A percentile compares a stretch with the other conserved stretches of the same genome.
These are phyloP conservation scores for Atta cephalotes DNA, from an alignment of 1,140 invertebrate genomes.

Conservation along the genomic window DNA sequence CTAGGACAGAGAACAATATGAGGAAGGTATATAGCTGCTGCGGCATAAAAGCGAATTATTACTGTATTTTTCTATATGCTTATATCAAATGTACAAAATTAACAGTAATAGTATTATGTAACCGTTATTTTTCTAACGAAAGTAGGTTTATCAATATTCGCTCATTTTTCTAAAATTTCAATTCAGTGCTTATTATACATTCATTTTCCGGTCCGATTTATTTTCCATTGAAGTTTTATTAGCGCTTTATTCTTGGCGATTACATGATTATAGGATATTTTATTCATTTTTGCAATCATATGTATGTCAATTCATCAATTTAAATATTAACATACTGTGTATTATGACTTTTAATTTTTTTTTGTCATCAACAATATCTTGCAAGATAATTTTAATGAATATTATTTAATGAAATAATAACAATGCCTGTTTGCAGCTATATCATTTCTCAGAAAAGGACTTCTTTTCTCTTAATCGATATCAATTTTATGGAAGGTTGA, in stretches of 20 bases:
- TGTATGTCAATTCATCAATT: background rate
- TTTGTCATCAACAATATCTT: background rate
- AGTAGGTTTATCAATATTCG: slow-evolving; percentile 12
- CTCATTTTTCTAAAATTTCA: slow-evolving; percentile 12
- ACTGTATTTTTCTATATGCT: background rate
- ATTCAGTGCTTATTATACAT: background rate
- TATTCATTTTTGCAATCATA: background rate
- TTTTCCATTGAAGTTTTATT: slow-evolving; percentile 4
- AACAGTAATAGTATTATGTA: background rate
- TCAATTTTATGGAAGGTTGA: background rate
- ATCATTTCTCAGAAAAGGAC: slow-evolving; percentile 6
- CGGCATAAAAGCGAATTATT: background rate
- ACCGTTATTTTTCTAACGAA: slow-evolving; percentile 5
- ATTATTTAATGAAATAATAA: background rate
- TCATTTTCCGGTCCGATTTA: background rate
- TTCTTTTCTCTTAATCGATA: background rate
- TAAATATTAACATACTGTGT: background rate
- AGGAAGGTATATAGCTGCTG: slow-evolving; percentile 36
- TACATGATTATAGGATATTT: background rate
- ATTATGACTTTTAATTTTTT: background rate
- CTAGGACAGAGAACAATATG: background rate
- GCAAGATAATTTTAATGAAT: background rate
- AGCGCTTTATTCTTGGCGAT: background rate
- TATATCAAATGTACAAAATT: background rate
- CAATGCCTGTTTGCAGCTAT: slow-evolving; percentile 7